These are phyloP conservation scores for Gouania willdenowi DNA, from an alignment of 2,797 vertebrate genomes.

Conservation along the genomic window DNA sequence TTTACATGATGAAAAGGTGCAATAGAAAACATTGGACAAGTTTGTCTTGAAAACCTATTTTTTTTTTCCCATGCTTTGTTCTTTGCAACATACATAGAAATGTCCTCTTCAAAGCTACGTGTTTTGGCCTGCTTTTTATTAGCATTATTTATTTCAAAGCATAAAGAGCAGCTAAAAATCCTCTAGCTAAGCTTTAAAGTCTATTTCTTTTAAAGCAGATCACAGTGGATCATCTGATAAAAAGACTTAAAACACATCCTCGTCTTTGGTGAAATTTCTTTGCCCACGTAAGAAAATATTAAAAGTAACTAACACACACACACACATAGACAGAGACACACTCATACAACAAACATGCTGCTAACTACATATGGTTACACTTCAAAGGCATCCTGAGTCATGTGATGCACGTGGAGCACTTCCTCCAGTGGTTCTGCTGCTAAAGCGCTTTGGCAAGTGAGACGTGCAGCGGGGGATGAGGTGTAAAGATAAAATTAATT, in stretches of 20 bases:
- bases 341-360: not conserved
- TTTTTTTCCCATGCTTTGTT: too few relatives aligned
- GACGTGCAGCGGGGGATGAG: slow-evolving; percentile 37
- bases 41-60: too few relatives aligned
- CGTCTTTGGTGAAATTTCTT: not conserved
- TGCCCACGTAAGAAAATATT: not conserved
- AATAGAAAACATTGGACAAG: too few relatives aligned
- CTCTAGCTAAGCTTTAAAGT: too few relatives aligned
- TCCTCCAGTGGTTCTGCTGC: slow-evolving; percentile 41
- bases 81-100: too few relatives aligned
- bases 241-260: not conserved
- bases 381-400: slow-evolving; percentile 27
- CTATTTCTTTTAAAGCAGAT: not conserved
- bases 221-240: not conserved
- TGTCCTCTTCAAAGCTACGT: too few relatives aligned
- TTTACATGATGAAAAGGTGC: too few relatives aligned
- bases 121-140: too few relatives aligned
- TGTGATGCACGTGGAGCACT: slow-evolving; percentile 18
- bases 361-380: slow-evolving; percentile 9
- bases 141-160: too few relatives aligned
- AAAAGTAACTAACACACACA: not conserved
- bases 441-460: slow-evolving; percentile 54
- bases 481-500: slow-evolving; percentile 55
- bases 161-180: too few relatives aligned
- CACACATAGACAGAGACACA: not conserved